Base-by-base conservation (phyloP, 2,113 vertebrate genomes). In the Sander lucioperca region DNA sequence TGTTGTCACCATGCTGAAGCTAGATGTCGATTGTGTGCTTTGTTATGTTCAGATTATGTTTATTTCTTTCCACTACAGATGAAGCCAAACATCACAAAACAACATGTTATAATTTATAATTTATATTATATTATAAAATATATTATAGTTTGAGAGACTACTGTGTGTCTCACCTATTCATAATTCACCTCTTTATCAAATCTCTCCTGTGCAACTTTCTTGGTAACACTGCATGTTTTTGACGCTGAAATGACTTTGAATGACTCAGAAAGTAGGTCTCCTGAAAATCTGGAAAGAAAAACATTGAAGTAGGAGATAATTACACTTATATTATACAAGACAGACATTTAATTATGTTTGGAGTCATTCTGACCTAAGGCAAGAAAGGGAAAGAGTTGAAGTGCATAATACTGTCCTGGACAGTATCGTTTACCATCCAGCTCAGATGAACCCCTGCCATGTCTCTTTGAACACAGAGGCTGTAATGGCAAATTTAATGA, bases 361-460 rank as follows among this genome's bases (percentile, higher is more conserved):
- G 64, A 25, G 61, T 66, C 58, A 73, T 16, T 77, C 7, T 73
- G 48, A 67, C 82, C 77, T 23, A 1, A 47, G 57, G 39, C 39
- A 75, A 67, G 56, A 63, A 1, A 68, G 15, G 8, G 36, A 27
- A 19, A 70, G 33, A 11, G n/a, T 4, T 23, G 53, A 85, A 69
- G 53, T 63, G 30, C 23, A 36, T 36, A 33, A 5, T 39, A 19
- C 18, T 64, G 10, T 47, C 47, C 19, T 47, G 43, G 54, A 19
- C 33, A 23, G 18, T 21, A 43, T 76, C 5, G 36, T 66, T 88
- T 75, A 10, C 27, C 53, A 45, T 63, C 19, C 23, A 75, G n/a
- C 23, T 50, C 21, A 33, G 45, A 72, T 27, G 27, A 61, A 58
- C 12, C 6, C 1, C 5, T n/a, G 33, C 12, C 18, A 30, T 10